Evolutionary conservation across 2,113 vertebrate genomes (phyloP), one percentile per base, ranked within the genome.

Genomic region (Promerops cafer): DNA sequence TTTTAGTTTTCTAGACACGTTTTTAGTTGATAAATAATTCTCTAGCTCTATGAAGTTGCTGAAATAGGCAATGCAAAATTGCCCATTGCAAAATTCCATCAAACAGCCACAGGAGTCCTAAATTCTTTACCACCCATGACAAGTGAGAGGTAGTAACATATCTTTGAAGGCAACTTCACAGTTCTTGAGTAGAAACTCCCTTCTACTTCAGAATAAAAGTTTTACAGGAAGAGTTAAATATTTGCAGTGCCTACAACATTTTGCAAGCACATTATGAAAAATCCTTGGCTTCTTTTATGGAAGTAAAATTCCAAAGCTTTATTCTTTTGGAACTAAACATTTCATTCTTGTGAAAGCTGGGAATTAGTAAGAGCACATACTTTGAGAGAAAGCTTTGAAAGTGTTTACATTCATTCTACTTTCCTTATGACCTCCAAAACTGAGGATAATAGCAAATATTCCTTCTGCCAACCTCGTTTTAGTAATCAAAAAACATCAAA

Each of bases 121-220:
- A 6, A 54, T 50, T 78, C 20, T 66, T 84, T 35, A 39, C 9
- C 30, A 17, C 7, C 5, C 56, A 52, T n/a, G 31, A 56, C 53
- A 45, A 78, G 21, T 20, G 17, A 2, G 8, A 59, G 13, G 21
- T 19, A 71, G n/a, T 13, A 83, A 53, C 0, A 0, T 17, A 64
- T 56, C 33, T 88, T 39, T 45, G 28, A 92, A 85, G 57, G 3
- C 33, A 75, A 7, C 17, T 87, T 77, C 23, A 54, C 15, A 57
- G 31, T 15, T 56, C 40, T 35, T 79, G 56, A 76, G 40, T 52
- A 94, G 70, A 54, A 82, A 52, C 15, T 68, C 27, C 16, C 15
- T 64, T 56, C 24, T 50, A 65, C 40, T 87, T 47, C 16, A 70
- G 31, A 79, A 83, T 20, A 72, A 49, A 86, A 44, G 9, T 76